Evolutionary conservation across 2,888 invertebrate species (phyloP), one percentile per base, ranked within the genome.

Genomic region (Agrypnus murinus): DNA sequence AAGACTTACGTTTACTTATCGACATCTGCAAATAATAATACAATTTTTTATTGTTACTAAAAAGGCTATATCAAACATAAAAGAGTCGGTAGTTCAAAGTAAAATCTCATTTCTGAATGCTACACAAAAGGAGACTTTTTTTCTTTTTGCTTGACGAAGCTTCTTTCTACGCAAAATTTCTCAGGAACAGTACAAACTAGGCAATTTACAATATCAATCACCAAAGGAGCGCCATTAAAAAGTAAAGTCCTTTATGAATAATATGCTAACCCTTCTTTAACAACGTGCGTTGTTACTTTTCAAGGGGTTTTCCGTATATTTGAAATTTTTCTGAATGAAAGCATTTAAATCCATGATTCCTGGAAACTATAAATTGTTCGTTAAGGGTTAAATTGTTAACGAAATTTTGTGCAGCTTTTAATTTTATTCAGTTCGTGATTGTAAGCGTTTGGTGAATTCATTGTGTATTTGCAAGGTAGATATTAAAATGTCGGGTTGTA

Each of bases 41-140:
- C n/a, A n/a, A n/a, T n/a, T n/a, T n/a, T n/a, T n/a, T n/a, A n/a
- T n/a, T n/a, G n/a, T n/a, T n/a, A n/a, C n/a, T n/a, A n/a, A n/a
- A n/a, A n/a, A n/a, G n/a, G n/a, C n/a, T n/a, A n/a, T n/a, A n/a
- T n/a, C n/a, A n/a, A n/a, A n/a, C n/a, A n/a, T n/a, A n/a, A n/a
- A n/a, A n/a, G n/a, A n/a, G n/a, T n/a, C n/a, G n/a, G n/a, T n/a
- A n/a, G n/a, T n/a, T n/a, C n/a, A n/a, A n/a, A n/a, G n/a, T n/a
- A n/a, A n/a, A n/a, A n/a, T n/a, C n/a, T n/a, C n/a, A 36, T 36
- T 36, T 8, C 36, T 36, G 36, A 36, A 36, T 36, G 36, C 36
- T 36, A 36, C 36, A 36, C 36, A 36, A 9, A 36, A 36, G 36
- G 36, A 36, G 9, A 36, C 36, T 36, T 36, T 7, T 36, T 36